A percentile compares a stretch with the other conserved stretches of the same genome.
Conservation (phyloP, 2,113 vertebrate genomes). For the Hemiprocne comata region DNA sequence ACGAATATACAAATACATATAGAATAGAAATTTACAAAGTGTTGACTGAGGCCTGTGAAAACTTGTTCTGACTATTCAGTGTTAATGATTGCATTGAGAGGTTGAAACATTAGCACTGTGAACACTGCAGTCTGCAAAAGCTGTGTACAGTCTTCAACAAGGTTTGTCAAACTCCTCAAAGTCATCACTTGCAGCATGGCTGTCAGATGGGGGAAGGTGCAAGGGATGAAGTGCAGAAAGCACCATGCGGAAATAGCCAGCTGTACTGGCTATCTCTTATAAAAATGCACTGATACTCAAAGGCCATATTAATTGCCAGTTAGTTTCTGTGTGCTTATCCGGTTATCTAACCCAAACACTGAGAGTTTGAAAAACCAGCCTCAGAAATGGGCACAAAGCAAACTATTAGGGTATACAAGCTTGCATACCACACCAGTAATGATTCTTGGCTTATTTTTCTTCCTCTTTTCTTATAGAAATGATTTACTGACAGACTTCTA, state of each 20-base stretch:
- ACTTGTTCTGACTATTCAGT: background rate
- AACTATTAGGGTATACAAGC: background rate
- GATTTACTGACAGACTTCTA: background rate
- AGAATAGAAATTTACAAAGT: background rate
- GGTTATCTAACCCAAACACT: background rate
- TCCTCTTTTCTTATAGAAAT: background rate
- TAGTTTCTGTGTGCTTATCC: accelerated
- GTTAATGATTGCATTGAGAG: background rate
- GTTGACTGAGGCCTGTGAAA: background rate
- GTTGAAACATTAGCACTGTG: background rate
- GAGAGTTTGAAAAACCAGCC: background rate
- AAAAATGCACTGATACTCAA: background rate
- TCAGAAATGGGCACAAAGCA: background rate
- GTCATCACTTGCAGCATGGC: accelerated
- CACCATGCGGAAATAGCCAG: background rate
- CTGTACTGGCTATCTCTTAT: background rate
- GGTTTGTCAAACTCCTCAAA: background rate
- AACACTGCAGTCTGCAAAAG: background rate
- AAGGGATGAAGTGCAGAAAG: background rate
- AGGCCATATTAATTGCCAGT: background rate
- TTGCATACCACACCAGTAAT: background rate
- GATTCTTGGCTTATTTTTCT: background rate
- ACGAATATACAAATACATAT: background rate
- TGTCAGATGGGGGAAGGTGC: background rate
- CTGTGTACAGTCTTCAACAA: background rate